These are phyloP conservation scores for Formica selysi DNA, from an alignment of 1,140 invertebrate species.

Conservation along the genomic window DNA sequence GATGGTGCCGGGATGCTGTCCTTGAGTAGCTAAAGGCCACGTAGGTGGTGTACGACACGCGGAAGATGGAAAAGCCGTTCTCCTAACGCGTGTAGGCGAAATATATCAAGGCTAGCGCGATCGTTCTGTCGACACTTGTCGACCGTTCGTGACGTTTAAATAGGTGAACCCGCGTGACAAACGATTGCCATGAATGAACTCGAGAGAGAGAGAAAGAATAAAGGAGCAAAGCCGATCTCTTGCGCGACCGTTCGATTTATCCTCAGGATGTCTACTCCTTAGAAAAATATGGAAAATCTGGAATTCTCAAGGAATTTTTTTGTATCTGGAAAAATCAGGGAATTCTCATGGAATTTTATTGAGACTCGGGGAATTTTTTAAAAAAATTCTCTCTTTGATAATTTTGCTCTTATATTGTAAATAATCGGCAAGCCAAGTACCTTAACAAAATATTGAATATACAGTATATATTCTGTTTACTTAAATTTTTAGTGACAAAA, in stretches of 20 bases:
- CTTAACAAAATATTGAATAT: no score
- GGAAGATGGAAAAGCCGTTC: constrained; percentile 84
- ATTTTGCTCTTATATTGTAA: no score
- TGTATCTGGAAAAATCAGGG: no score
- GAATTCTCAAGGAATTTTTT: no score
- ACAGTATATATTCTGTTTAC: no score
- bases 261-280: no score
- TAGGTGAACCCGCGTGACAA: constrained; percentile 71
- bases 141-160: constrained; percentile 71
- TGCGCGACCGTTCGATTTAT: background rate
- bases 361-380: no score
- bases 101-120: constrained; percentile 84
- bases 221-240: constrained; percentile 28
- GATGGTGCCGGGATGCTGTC: constrained; percentile 75
- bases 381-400: no score
- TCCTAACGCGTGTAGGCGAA: constrained; percentile 82
- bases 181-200: constrained; percentile 72
- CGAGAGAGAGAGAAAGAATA: constrained; percentile 2
- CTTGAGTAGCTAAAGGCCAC: constrained; percentile 78
- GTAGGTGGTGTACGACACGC: constrained; percentile 83
- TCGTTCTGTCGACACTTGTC: constrained; percentile 76
- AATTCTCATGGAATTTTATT: no score
- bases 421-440: no score
- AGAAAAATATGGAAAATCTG: no score
- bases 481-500: no score